Base-by-base conservation (phyloP, 2,797 vertebrate genomes). In the Atherinosoma microstoma region DNA sequence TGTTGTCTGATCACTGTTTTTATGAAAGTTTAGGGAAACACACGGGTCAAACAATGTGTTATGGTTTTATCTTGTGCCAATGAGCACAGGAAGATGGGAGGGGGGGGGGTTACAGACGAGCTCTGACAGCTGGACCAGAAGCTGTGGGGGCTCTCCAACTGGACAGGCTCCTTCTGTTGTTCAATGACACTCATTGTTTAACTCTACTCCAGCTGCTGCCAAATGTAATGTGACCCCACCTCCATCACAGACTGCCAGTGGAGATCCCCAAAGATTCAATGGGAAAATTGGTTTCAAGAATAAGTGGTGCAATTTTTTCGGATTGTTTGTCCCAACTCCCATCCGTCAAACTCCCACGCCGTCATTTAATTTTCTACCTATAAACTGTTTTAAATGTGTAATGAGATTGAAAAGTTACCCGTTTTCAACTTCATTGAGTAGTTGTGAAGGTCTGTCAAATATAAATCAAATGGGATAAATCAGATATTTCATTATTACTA, bases 101-200 rank as follows among this genome's bases (percentile, higher is more conserved):
- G 20, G 38, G 38, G 86, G 75, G 72, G 80, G 76, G 73, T 70
- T 65, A 71, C 72, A 89, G 92, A 92, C 86, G 73, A 88, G 73
- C 76, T 88, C 76, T 72, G 91, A 91, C 93, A 93, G 93, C 93
- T 93, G 93, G 85, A 86, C 56, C 87, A 89, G 84, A 84, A 83
- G 84, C 84, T 29, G 76, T 54, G 78, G 86, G 85, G 89, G 72
- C 82, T 79, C 85, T 53, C 58, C n/a, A 47, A 36, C 76, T 67
- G 77, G 89, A 87, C 80, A 84, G 81, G 74, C 75, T 76, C 85
- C 76, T 80, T 92, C 88, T 91, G 87, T 91, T 92, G 88, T 91
- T 94, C 90, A 93, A 92, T 93, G 86, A 90, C 88, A 81, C 84
- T 88, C 91, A 92, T 94, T 94, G 93, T 94, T 92, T 89, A 89